phyloP scores from a whole-genome alignment of 1,140 invertebrate species.

The Akabosia matsudoensis region DNA sequence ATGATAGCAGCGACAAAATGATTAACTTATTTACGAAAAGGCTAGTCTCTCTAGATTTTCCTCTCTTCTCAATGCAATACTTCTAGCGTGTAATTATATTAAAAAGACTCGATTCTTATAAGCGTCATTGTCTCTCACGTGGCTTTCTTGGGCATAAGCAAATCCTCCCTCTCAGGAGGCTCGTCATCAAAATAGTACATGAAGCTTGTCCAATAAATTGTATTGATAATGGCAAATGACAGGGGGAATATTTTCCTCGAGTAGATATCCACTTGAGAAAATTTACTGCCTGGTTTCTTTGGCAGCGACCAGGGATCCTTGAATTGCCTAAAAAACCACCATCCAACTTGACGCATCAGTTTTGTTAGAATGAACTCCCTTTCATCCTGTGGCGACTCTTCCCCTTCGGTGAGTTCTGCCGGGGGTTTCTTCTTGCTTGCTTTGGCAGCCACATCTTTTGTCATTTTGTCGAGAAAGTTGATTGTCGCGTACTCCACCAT shows the following conservation, averaged over 20 bases:
- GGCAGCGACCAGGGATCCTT: conserved; percentile 39
- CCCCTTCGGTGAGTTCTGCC: not conserved
- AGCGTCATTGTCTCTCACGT: too few species aligned
- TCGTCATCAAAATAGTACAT: conserved; percentile 51
- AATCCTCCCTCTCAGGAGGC: not conserved
- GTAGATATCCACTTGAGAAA: conserved; percentile 57
- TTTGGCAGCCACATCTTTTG: conserved; percentile 49
- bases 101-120: too few species aligned
- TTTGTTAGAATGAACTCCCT: not conserved
- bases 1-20: too few species aligned
- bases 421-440: conserved; percentile 47
- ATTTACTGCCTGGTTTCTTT: conserved; percentile 44
- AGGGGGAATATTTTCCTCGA: conserved; percentile 56
- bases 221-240: conserved; percentile 55
- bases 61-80: too few species aligned
- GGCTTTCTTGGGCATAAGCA: too few species aligned
- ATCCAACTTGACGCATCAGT: not conserved
- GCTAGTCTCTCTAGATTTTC: too few species aligned
- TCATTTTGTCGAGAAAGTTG: conserved; percentile 60
- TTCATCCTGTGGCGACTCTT: not conserved
- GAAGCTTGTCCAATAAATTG: conserved; percentile 58
- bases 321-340: conserved; percentile 39
- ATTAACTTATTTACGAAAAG: too few species aligned
- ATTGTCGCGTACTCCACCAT: conserved; percentile 62
- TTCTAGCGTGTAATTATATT: too few species aligned